Evolutionary conservation across 92 coral and sea anemone species (phyloP).

Genomic region (Palythoa grandis): DNA sequence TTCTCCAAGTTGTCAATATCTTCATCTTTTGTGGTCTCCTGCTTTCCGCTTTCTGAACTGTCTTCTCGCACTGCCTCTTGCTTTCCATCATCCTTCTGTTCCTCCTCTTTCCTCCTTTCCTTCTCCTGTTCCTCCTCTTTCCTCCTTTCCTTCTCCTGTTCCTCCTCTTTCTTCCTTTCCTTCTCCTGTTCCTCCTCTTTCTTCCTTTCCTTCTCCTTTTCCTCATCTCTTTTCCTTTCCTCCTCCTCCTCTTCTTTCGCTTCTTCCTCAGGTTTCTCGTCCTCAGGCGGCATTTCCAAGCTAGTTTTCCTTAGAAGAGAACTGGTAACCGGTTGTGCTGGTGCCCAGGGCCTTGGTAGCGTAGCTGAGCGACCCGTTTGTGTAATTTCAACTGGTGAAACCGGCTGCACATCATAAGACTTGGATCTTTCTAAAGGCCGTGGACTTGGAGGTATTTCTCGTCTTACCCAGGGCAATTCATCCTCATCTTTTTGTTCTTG

Average conservation of each 20-base stretch:
- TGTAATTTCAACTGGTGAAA: slow-evolving; percentile 42
- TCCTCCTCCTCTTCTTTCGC: not conserved
- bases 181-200: not conserved
- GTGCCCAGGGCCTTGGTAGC: slow-evolving; percentile 87
- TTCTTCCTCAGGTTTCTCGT: slow-evolving; percentile 10
- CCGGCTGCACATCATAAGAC: slow-evolving; percentile 25
- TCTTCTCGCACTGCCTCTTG: not conserved
- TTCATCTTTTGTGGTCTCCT: slow-evolving; percentile 13
- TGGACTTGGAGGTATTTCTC: slow-evolving; percentile 38
- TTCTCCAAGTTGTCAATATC: not conserved
- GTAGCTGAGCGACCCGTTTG: slow-evolving; percentile 72
- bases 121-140: not conserved
- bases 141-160: not conserved
- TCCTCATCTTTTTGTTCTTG: slow-evolving; percentile 35
- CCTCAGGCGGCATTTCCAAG: slow-evolving; percentile 52
- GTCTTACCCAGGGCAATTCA: slow-evolving; percentile 65
- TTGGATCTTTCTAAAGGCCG: slow-evolving; percentile 24
- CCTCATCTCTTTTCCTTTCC: not conserved
- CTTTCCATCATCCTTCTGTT: not conserved
- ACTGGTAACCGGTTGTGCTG: slow-evolving; percentile 55
- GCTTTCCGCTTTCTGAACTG: not conserved
- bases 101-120: not conserved
- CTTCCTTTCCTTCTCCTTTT: not conserved
- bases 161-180: not conserved
- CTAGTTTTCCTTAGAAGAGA: slow-evolving; percentile 70